A percentile compares a stretch with the other conserved stretches of the same genome.
phyloP scores from a whole-genome alignment of 2,113 vertebrate genomes.

The Hypocryptadius cinnamomeus region DNA sequence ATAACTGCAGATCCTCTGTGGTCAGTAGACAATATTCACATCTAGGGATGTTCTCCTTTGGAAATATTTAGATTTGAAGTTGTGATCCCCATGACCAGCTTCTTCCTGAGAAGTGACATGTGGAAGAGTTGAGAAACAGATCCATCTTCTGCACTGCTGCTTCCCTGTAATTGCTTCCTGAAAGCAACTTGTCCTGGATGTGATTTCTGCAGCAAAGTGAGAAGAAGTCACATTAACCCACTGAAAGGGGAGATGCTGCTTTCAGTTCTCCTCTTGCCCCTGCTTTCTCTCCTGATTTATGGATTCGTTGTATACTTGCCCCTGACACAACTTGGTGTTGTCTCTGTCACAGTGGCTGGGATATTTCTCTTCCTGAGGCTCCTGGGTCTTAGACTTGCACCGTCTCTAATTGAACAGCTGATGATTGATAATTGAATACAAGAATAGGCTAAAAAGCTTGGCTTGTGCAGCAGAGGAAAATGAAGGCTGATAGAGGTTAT shows the following conservation, averaged over 20 bases:
- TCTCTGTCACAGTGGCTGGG: background rate
- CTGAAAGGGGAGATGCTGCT: constrained; percentile 15
- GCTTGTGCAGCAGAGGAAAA: background rate
- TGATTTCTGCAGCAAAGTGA: constrained; percentile 8
- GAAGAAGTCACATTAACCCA: constrained; percentile 25
- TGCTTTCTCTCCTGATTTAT: constrained; percentile 10
- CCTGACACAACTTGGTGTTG: background rate
- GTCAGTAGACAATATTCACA: background rate
- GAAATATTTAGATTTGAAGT: background rate
- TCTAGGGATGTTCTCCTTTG: background rate
- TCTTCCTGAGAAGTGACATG: background rate
- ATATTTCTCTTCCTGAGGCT: background rate
- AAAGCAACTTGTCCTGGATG: constrained; percentile 34
- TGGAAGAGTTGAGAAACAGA: constrained; percentile 40
- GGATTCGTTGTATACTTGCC: background rate
- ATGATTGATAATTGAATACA: constrained; percentile 45
- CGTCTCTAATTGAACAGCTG: background rate
- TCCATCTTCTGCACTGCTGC: constrained; percentile 58
- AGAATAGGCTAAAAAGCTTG: constrained; percentile 29
- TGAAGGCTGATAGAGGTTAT: constrained; percentile 2
- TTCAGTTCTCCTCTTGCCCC: background rate
- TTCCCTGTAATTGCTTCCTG: constrained; percentile 57
- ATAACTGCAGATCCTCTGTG: background rate
- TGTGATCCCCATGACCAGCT: background rate
- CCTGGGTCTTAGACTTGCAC: background rate